Evolutionary conservation across 2,888 invertebrate species (phyloP), one percentile per base, ranked within the genome.

Genomic region (Timema cristinae): DNA sequence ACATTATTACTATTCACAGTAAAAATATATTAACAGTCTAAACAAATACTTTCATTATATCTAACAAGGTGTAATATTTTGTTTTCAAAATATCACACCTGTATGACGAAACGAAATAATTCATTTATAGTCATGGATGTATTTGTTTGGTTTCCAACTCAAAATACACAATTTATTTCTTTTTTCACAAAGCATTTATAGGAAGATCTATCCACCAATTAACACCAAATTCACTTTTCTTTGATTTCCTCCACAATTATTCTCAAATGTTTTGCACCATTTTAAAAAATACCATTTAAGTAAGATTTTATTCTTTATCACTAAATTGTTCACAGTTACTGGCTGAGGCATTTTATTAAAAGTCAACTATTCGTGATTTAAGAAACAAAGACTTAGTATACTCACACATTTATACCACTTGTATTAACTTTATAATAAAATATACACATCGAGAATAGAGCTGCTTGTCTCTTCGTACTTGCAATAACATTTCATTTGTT

Each of bases 271-370:
- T 48, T 61, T 61, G 66, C 66, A 11, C 66, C 16, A 66, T 13
- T 50, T 66, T 47, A 56, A 32, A 56, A 32, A 32, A 32, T 32
- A 32, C 1, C 32, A 32, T 32, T 32, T 32, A 63, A 5, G 13
- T 63, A 63, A 11, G 63, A 32, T 63, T 63, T 63, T 8, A 63
- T 48, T 48, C 63, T 47, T 2, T 48, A 8, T 48, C 63, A 47
- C 63, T 32, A 32, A 32, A 32, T 32, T 32, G 50, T 66, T 68
- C 52, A 56, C 56, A 59, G 66, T 73, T 73, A 73, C 74, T 74
- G 74, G 73, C 74, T 73, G 74, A 74, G 74, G 74, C 74, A 74
- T 73, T 74, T 73, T 67, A 73, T 56, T 69, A 67, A 67, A 67
- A 32, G 32, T 32, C 32, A 32, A 32, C 32, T 32, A 32, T 32